Percentiles rank a stretch among this genome's conserved stretches.
These are phyloP conservation scores for Aurelia sp. DNA, from an alignment of 30 jellyfish, hydroid and myxozoan species.

Conservation along the genomic window DNA sequence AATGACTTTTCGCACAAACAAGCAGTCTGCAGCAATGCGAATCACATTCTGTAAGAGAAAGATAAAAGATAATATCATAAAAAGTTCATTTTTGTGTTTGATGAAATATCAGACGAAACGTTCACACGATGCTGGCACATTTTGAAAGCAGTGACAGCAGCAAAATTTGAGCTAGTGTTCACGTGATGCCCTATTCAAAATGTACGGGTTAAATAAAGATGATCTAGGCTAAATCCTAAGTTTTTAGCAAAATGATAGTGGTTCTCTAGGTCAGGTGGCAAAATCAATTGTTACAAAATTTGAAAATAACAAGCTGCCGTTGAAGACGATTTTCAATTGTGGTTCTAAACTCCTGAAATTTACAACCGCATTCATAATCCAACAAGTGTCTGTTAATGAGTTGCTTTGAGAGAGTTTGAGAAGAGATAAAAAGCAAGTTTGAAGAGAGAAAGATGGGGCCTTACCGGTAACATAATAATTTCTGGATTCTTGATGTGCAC, in stretches of 20 bases:
- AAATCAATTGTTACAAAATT: no score
- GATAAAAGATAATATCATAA: background rate
- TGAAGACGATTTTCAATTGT: no score
- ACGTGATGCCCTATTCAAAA: background rate
- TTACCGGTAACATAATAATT: slow-evolving; percentile 36
- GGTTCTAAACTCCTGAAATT: no score
- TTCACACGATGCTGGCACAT: no score
- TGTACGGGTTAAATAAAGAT: background rate
- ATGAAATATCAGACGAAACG: background rate
- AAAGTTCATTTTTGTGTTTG: background rate
- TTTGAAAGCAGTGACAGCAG: background rate
- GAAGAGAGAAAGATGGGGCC: background rate
- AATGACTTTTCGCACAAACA: slow-evolving; percentile 15
- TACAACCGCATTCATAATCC: no score
- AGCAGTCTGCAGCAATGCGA: slow-evolving; percentile 47
- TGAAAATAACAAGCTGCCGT: no score
- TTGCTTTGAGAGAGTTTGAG: no score
- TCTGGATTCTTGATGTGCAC: slow-evolving; percentile 47
- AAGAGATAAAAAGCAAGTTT: background rate
- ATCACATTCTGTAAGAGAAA: slow-evolving; percentile 22
- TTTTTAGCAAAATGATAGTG: no score
- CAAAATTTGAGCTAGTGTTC: background rate
- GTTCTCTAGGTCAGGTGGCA: no score
- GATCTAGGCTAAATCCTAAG: no score
- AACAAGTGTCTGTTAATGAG: no score